These are phyloP conservation scores for Mastomys natalensis DNA, from an alignment of 2,113 vertebrate species.

Conservation along the genomic window DNA sequence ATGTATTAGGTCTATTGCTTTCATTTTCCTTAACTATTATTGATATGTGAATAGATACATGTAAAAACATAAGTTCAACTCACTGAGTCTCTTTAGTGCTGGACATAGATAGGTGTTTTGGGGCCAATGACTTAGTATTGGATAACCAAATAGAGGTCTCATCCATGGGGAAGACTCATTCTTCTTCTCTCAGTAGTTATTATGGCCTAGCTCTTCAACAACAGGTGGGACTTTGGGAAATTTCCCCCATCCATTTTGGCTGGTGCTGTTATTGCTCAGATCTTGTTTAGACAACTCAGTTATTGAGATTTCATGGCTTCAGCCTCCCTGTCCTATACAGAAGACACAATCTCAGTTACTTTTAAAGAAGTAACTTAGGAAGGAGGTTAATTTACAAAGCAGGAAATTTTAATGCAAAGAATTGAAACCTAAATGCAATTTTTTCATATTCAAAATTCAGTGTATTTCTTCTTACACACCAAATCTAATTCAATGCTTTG, in stretches of 20 bases:
- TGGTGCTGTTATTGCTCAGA: background rate
- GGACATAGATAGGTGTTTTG: background rate
- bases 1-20: background rate
- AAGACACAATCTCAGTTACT: background rate
- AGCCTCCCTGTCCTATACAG: background rate
- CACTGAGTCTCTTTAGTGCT: background rate
- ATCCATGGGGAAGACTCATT: too few relatives aligned
- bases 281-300: background rate
- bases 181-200: background rate
- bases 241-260: too few relatives aligned
- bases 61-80: background rate
- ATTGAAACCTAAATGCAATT: background rate
- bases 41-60: background rate
- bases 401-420: background rate
- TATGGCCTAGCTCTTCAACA: background rate
- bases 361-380: background rate
- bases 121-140: background rate
- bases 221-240: background rate
- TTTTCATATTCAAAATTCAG: constrained; percentile 30
- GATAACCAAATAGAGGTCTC: background rate
- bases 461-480: background rate
- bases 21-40: background rate
- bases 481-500: background rate
- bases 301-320: background rate
- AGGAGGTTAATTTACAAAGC: background rate